phyloP scores from a whole-genome alignment of 2,113 vertebrate genomes.

The Neogale vison region DNA sequence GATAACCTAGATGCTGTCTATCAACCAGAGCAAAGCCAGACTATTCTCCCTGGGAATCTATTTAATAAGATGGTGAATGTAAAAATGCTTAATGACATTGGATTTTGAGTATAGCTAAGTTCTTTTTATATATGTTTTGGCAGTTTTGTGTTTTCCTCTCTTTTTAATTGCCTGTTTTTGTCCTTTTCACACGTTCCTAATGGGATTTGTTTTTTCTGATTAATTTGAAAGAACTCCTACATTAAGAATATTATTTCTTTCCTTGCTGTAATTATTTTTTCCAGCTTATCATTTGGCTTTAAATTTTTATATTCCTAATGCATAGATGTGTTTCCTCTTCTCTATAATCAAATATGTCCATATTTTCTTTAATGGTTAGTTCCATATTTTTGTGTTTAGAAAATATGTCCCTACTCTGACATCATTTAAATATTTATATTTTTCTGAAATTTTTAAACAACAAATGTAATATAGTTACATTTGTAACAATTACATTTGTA shows the following conservation, averaged over 20 bases:
- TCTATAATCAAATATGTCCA: neutral
- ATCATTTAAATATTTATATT: neutral
- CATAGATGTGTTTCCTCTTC: neutral
- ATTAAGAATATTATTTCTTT: neutral
- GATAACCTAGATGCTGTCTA: neutral
- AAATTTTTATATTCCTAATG: constrained; percentile 6
- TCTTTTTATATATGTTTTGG: neutral
- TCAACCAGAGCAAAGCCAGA: neutral
- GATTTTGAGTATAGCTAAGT: neutral
- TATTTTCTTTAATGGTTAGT: neutral
- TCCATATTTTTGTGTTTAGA: neutral
- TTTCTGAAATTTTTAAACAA: neutral
- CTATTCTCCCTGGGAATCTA: neutral
- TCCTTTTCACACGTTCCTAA: neutral
- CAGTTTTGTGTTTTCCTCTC: neutral
- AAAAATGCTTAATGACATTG: neutral
- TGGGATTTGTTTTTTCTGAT: neutral
- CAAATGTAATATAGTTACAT: neutral
- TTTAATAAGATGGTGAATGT: neutral
- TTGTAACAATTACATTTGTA: no score
- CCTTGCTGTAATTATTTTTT: constrained; percentile 20
- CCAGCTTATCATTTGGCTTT: neutral
- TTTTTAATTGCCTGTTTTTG: neutral
- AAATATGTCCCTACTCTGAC: neutral
- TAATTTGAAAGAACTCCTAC: neutral